These are phyloP conservation scores for Arothron firmamentum DNA, from an alignment of 2,113 vertebrate species.

Conservation along the genomic window DNA sequence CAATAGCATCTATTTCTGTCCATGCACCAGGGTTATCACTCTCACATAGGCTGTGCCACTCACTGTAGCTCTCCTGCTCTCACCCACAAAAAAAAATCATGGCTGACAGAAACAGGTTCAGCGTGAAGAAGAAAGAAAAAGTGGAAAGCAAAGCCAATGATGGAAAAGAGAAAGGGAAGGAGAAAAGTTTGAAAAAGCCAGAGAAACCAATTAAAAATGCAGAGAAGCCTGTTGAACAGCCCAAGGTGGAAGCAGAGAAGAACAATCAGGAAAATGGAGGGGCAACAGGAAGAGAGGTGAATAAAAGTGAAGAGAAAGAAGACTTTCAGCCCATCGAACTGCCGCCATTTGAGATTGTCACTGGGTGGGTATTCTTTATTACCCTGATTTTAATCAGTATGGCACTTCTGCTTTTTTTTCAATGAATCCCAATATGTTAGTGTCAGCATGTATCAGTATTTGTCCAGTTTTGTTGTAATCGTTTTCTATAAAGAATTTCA, in stretches of 20 bases:
- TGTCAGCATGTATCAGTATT: too few species aligned
- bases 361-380: conserved; percentile 77
- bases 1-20: conserved; percentile 72
- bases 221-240: conserved; percentile 33
- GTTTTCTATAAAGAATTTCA: conserved; percentile 2
- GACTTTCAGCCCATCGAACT: conserved; percentile 79
- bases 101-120: conserved; percentile 61
- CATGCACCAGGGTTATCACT: conserved; percentile 53
- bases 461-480: too few species aligned
- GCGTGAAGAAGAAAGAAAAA: conserved; percentile 54
- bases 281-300: conserved; percentile 28
- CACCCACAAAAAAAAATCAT: conserved; percentile 43
- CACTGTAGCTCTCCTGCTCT: conserved; percentile 24
- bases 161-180: conserved; percentile 47
- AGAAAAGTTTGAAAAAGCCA: conserved; percentile 47
- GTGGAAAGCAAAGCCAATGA: conserved; percentile 1
- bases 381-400: neutral
- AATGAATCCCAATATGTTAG: neutral
- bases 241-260: conserved; percentile 28
- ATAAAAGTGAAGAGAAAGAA: conserved; percentile 57
- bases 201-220: conserved; percentile 39
- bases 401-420: conserved; percentile 1
- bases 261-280: conserved; percentile 36
- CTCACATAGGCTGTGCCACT: conserved; percentile 33
- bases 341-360: conserved; percentile 90